Evolutionary conservation across 2,113 vertebrate species (phyloP).

Genomic region (Phocoena sinus): DNA sequence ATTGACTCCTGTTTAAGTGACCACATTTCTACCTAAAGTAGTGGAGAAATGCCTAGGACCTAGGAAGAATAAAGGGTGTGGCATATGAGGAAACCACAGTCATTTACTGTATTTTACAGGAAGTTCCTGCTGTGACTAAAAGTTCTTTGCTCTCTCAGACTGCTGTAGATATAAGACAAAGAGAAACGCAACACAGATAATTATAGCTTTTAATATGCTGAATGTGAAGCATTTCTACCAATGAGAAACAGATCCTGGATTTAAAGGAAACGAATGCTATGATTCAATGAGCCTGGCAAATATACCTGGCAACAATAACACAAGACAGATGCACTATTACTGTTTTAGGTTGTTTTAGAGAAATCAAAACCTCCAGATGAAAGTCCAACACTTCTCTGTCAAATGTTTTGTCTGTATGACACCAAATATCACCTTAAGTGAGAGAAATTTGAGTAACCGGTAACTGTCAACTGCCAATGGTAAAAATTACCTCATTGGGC

Average conservation of each 20-base stretch:
- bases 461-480: neutral
- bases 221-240: neutral
- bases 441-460: neutral
- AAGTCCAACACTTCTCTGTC: neutral
- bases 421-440: neutral
- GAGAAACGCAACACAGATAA: neutral
- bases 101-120: neutral
- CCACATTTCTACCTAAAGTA: neutral
- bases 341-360: neutral
- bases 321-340: neutral
- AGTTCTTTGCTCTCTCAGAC: neutral
- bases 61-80: neutral
- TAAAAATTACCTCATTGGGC: neutral
- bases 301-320: neutral
- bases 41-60: neutral
- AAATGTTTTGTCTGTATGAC: neutral
- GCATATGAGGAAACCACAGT: neutral
- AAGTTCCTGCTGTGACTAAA: conserved; percentile 17
- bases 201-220: conserved; percentile 2
- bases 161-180: neutral
- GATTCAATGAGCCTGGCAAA: neutral
- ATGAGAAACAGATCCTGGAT: neutral
- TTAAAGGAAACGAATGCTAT: neutral
- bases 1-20: neutral
- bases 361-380: neutral